Base-by-base conservation (phyloP, 53 echinoderm and acorn worm genomes). In the Henricia sp. region DNA sequence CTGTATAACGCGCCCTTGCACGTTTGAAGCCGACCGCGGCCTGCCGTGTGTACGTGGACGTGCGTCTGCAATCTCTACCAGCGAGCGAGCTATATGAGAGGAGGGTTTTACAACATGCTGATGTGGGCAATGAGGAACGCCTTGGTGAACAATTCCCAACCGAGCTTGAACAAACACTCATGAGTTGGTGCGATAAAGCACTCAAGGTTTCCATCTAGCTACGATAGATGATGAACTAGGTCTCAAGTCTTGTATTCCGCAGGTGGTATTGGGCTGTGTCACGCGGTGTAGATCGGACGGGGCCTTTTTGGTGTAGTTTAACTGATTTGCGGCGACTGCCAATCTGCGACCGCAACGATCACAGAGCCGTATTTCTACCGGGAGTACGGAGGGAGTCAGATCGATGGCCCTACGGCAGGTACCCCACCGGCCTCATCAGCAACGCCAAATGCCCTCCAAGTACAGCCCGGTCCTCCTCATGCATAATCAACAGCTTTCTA, bases 161-260 rank as follows among this genome's bases (percentile, higher is more conserved):
- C 44, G 64, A 64, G 80, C 80, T 48, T 80, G 80, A 80, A 80
- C 50, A 63, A 80, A 33, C 64, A 80, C 58, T 76, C 76, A 41
- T 26, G 40, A 76, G 76, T 76, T 76, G 76, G 76, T 42, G 59
- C 41, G 76, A 57, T 39, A 42, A 76, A 59, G 57, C 76, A 76
- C 76, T 76, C 76, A 26, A 14, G 58, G 57, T 38, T 27, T 28
- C 76, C 37, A 26, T 40, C 76, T 29, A 50, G 44, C 34, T 20
- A 19, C 26, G 80, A 65, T 80, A 80, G 46, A 26, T 33, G 64
- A 80, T 80, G 80, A 80, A 63, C 57, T 58, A 63, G 32, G 50
- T 38, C 38, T 74, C 39, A 29, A 75, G 38, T 17, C 33, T 65
- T 42, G 40, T 34, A 65, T 46, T 80, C 80, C 80, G 80, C 80